Evolutionary conservation across 2,888 invertebrate genomes (phyloP).

Genomic region (Asteroscopus sphinx): DNA sequence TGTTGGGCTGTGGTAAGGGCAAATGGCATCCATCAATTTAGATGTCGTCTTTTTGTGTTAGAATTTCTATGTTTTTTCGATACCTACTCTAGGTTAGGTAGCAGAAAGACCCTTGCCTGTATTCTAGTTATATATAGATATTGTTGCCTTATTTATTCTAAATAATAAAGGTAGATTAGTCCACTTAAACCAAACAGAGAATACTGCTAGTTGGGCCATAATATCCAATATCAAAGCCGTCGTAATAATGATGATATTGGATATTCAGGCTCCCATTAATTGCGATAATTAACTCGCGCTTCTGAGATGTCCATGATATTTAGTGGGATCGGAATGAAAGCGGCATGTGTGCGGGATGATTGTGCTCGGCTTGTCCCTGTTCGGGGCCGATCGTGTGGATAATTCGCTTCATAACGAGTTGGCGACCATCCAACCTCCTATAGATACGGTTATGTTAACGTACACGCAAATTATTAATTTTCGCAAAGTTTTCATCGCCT

Average conservation of each 20-base stretch:
- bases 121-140: conserved; percentile 1
- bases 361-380: conserved; percentile 53
- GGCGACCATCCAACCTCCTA: conserved; percentile 60
- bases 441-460: conserved; percentile 62
- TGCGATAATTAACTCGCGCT: conserved; percentile 45
- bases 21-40: conserved; percentile 30
- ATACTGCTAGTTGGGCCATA: conserved; percentile 28
- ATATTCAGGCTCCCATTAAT: conserved; percentile 44
- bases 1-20: conserved; percentile 26
- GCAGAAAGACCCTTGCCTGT: not conserved
- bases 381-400: conserved; percentile 56
- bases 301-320: conserved; percentile 56
- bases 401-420: conserved; percentile 63
- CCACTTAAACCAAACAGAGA: conserved; percentile 24
- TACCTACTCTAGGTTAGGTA: not conserved
- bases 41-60: not conserved
- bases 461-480: conserved; percentile 64
- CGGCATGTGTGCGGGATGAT: conserved; percentile 56
- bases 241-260: conserved; percentile 45
- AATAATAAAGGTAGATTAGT: conserved; percentile 25
- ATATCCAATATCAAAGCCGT: conserved; percentile 42
- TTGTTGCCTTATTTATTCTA: conserved; percentile 19
- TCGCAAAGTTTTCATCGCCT: conserved; percentile 39
- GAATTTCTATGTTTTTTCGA: not conserved
- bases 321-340: conserved; percentile 56